Conservation (phyloP, 2,113 vertebrate genomes). For the Pomatostomus ruficeps region DNA sequence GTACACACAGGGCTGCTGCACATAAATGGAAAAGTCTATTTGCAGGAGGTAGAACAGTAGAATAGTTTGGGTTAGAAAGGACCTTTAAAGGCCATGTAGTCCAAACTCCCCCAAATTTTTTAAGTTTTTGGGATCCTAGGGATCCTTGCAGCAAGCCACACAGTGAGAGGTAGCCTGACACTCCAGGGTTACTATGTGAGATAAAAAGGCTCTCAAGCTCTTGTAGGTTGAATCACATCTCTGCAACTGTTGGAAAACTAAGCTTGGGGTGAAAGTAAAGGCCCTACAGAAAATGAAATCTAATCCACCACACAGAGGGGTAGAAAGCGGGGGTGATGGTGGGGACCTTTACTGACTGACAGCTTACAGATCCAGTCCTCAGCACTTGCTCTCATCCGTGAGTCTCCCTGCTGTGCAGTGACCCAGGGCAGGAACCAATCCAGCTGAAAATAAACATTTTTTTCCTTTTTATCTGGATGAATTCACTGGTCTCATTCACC, state of each 20-base stretch:
- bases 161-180: neutral
- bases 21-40: neutral
- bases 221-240: neutral
- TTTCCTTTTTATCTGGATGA: neutral
- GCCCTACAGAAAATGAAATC: neutral
- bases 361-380: neutral
- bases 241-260: neutral
- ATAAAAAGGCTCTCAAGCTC: neutral
- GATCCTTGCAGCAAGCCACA: neutral
- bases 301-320: neutral
- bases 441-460: constrained; percentile 9
- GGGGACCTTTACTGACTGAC: neutral
- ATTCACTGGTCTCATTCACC: neutral
- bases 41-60: neutral
- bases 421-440: constrained; percentile 9
- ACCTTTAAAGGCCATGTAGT: neutral
- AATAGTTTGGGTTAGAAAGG: neutral
- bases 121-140: neutral
- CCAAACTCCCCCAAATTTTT: neutral
- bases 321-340: neutral
- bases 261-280: neutral
- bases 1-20: neutral
- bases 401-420: constrained; percentile 7
- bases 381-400: neutral
- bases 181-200: neutral